These are phyloP conservation scores for Phoenicopterus ruber DNA, from an alignment of 2,113 vertebrate genomes.

Conservation along the genomic window DNA sequence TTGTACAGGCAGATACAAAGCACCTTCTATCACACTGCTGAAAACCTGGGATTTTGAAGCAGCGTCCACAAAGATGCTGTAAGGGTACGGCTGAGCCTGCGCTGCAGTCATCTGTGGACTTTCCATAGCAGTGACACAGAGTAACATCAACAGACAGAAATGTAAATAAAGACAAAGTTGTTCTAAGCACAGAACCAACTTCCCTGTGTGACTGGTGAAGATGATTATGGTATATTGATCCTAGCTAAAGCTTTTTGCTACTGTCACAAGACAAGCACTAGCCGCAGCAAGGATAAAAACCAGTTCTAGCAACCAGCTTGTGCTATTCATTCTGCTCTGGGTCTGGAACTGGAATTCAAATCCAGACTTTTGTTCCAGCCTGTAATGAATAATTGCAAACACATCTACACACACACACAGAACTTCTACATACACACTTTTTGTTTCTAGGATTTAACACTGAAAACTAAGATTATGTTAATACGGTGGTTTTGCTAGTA, in stretches of 20 bases:
- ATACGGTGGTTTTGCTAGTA: background rate
- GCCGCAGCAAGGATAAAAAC: background rate
- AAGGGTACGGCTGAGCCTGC: background rate
- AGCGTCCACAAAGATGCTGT: fast-evolving
- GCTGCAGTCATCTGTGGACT: background rate
- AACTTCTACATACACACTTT: constrained; percentile 15
- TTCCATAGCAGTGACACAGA: background rate
- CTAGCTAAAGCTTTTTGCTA: background rate
- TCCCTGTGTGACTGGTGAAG: background rate
- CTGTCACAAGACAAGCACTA: background rate
- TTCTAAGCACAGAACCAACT: background rate
- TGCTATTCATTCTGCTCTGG: background rate
- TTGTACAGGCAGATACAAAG: background rate
- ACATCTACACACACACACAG: background rate
- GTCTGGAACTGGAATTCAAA: constrained; percentile 10
- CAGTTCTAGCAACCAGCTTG: background rate
- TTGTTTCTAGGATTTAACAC: constrained; percentile 7
- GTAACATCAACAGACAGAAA: background rate
- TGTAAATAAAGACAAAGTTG: background rate
- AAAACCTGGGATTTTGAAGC: background rate
- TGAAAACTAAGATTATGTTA: background rate
- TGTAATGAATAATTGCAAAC: constrained; percentile 32
- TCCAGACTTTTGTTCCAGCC: constrained; percentile 35
- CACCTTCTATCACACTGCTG: background rate
- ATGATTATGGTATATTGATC: fast-evolving